Percentiles rank a stretch among this genome's conserved stretches.
phyloP scores from a whole-genome alignment of 1,140 invertebrate species.

The Arion vulgaris region DNA sequence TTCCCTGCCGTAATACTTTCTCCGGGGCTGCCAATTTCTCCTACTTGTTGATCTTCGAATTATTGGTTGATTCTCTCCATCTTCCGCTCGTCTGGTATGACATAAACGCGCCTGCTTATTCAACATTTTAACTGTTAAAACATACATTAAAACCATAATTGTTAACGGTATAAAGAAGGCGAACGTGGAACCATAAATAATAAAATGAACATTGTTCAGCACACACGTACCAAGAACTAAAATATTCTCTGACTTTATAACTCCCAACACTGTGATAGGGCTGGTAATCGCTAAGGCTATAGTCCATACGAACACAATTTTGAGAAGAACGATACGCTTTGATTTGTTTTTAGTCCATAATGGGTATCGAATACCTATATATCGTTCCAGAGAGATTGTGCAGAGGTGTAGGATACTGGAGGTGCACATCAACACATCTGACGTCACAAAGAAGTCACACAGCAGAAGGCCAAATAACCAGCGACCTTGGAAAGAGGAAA shows the following conservation, averaged over 20 bases:
- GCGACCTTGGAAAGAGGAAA: constrained; percentile 81
- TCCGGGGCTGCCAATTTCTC: constrained; percentile 40
- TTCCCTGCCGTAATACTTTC: constrained; percentile 14
- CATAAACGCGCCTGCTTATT: constrained; percentile 61
- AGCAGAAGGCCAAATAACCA: constrained; percentile 91
- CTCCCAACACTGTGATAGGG: constrained; percentile 89
- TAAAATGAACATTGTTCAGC: constrained; percentile 77
- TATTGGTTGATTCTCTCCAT: constrained; percentile 58
- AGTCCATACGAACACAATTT: constrained; percentile 92
- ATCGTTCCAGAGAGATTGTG: constrained; percentile 75
- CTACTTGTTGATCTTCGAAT: constrained; percentile 57
- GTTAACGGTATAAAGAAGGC: constrained; percentile 96
- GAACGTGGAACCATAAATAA: constrained; percentile 91
- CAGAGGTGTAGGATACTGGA: constrained; percentile 85
- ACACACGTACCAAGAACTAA: constrained; percentile 79
- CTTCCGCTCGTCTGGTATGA: constrained; percentile 42
- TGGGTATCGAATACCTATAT: constrained; percentile 91
- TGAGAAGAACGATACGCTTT: constrained; percentile 84
- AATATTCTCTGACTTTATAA: constrained; percentile 74
- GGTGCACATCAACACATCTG: constrained; percentile 93
- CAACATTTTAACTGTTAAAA: constrained; percentile 83
- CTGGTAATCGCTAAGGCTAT: constrained; percentile 90
- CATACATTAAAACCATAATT: constrained; percentile 95
- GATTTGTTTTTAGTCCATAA: constrained; percentile 83
- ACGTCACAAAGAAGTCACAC: constrained; percentile 96